Evolutionary conservation across 1,140 invertebrate species (phyloP), one percentile per base, ranked within the genome.

Genomic region (Atopsyche davidsoni): DNA sequence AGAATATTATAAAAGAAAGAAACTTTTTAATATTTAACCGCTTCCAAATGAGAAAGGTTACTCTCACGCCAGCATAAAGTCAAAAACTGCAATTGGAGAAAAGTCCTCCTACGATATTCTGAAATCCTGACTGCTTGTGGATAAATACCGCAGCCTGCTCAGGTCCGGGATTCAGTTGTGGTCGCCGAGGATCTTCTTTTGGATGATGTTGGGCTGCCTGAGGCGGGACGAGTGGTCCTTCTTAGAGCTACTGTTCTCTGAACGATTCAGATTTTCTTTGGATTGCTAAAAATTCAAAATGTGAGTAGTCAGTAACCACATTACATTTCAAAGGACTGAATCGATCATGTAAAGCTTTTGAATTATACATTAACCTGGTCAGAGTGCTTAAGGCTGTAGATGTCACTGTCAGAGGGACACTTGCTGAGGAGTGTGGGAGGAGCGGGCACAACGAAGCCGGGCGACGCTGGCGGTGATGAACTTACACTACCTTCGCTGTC

Each of bases 241-340:
- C 40, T 58, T 58, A 40, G 53, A 46, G n/a, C n/a, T n/a, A n/a
- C n/a, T n/a, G 24, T 47, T 50, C 10, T 35, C 22, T 6, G 55
- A 53, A 14, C 23, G 46, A 38, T 58, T 51, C 2, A 46, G 25
- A 24, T 58, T 58, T 44, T 58, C 55, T 53, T 58, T 58, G 32
- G 23, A 42, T 34, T 36, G 42, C 55, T 58, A 25, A 18, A 46
- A 57, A 42, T 18, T 51, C 34, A 21, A 51, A 43, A 49, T 10
- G n/a, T n/a, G n/a, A n/a, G n/a, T n/a, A n/a, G n/a, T n/a, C n/a
- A n/a, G n/a, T n/a, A n/a, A n/a, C n/a, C n/a, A n/a, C n/a, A n/a
- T n/a, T n/a, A n/a, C n/a, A n/a, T n/a, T n/a, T n/a, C n/a, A n/a
- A n/a, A n/a, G n/a, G n/a, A n/a, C n/a, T n/a, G n/a, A n/a, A n/a